These are phyloP conservation scores for Seriola quinqueradiata DNA, from an alignment of 2,113 vertebrate species.

Conservation along the genomic window DNA sequence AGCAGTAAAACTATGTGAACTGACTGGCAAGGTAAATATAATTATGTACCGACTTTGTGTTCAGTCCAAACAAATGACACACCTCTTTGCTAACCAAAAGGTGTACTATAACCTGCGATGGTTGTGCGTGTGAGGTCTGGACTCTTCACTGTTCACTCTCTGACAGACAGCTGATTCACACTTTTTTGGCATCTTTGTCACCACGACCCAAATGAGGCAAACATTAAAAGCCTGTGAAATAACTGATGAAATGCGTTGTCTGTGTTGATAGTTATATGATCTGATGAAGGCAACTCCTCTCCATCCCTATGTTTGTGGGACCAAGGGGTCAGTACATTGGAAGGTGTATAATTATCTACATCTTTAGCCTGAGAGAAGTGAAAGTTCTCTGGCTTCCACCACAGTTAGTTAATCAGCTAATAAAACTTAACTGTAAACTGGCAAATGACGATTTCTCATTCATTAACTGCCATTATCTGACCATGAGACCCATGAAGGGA, in stretches of 20 bases:
- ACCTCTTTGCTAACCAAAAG: constrained; percentile 12
- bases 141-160: neutral
- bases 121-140: neutral
- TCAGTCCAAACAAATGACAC: neutral
- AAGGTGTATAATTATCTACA: neutral
- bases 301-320: neutral
- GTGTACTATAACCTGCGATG: neutral
- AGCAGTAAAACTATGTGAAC: neutral
- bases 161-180: constrained; percentile 63
- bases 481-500: constrained; percentile 48
- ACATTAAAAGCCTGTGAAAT: constrained; percentile 52
- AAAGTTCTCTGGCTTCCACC: constrained; percentile 44
- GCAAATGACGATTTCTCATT: constrained; percentile 39
- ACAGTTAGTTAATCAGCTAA: constrained; percentile 44
- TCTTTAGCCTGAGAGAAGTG: neutral
- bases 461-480: constrained; percentile 53
- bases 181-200: constrained; percentile 25
- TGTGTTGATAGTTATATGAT: constrained; percentile 8
- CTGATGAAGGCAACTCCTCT: neutral
- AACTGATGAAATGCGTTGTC: constrained; percentile 21
- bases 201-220: constrained; percentile 50
- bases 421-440: constrained; percentile 24
- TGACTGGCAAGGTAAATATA: constrained; percentile 4
- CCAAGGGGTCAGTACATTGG: neutral
- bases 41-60: constrained; percentile 13